Evolutionary conservation across 2,113 vertebrate genomes (phyloP).

Genomic region (Zonotrichia leucophrys): DNA sequence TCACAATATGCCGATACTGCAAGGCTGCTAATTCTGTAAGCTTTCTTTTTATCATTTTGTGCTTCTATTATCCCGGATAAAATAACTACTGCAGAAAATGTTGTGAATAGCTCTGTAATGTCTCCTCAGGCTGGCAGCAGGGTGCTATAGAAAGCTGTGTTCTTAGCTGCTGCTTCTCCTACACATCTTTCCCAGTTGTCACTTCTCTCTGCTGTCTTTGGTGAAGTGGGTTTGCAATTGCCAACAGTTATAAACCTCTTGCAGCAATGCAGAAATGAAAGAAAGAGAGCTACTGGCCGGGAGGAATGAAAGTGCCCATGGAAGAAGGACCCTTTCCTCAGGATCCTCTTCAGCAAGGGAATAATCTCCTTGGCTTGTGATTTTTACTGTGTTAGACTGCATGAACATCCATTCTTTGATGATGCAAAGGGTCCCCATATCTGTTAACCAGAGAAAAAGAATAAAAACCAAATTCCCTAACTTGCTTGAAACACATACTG

Average conservation of each 20-base stretch:
- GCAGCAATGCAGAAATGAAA: neutral
- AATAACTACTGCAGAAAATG: neutral
- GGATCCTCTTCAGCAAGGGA: neutral
- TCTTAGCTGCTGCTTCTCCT: neutral
- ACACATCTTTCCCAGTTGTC: neutral
- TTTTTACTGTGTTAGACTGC: neutral
- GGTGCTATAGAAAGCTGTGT: neutral
- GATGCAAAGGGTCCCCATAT: neutral
- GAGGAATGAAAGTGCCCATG: neutral
- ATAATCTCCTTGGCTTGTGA: neutral
- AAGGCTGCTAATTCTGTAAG: neutral
- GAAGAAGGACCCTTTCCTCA: neutral
- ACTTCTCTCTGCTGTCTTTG: neutral
- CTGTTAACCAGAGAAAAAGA: neutral
- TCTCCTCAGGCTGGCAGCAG: neutral
- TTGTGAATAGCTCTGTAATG: neutral
- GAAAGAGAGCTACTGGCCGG: neutral
- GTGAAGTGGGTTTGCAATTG: neutral
- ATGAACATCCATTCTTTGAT: neutral
- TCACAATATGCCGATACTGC: neutral
- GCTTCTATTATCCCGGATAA: neutral
- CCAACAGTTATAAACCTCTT: neutral
- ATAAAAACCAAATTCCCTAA: neutral
- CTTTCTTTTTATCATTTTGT: neutral
- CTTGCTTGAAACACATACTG: neutral